A percentile compares a stretch with the other conserved stretches of the same genome.
Evolutionary conservation across 2,888 invertebrate species (phyloP).

Genomic region (Chironomus riparius): DNA sequence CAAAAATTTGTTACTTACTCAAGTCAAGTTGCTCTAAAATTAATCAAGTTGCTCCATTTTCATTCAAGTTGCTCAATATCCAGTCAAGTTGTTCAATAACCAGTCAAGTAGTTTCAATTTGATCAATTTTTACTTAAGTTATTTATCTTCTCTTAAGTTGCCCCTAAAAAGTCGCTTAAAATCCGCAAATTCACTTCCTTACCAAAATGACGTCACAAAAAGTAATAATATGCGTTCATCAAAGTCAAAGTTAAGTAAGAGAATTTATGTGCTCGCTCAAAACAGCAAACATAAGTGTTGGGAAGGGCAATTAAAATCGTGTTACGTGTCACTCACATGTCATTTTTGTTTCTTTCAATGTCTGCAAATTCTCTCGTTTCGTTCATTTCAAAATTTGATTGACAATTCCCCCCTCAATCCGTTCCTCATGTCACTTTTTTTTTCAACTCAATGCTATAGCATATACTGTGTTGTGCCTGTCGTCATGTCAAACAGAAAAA

Average conservation of each 20-base stretch:
- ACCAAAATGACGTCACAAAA: background rate
- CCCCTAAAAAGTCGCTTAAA: background rate
- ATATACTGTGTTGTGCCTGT: background rate
- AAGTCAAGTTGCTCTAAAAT: background rate
- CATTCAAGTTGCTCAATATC: no score
- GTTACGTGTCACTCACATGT: conserved; percentile 13
- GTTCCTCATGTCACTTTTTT: background rate
- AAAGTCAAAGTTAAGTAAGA: background rate
- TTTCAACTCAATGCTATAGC: no score
- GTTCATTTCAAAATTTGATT: conserved; percentile 3
- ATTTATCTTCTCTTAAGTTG: no score
- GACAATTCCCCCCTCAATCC: conserved; percentile 15
- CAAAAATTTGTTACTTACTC: no score
- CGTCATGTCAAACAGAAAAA: conserved; percentile 13
- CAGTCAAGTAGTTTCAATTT: no score
- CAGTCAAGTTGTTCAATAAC: no score
- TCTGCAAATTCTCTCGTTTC: background rate
- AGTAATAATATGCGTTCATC: background rate
- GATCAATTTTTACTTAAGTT: no score
- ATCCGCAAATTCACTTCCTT: background rate
- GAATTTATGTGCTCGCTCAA: background rate
- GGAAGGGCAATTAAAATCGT: conserved; percentile 24
- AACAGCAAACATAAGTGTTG: background rate
- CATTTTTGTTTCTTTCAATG: background rate
- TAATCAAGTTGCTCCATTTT: no score